A percentile compares a stretch with the other conserved stretches of the same genome.
phyloP scores from a whole-genome alignment of 2,113 vertebrate species.

The Myiagra hebetior region DNA sequence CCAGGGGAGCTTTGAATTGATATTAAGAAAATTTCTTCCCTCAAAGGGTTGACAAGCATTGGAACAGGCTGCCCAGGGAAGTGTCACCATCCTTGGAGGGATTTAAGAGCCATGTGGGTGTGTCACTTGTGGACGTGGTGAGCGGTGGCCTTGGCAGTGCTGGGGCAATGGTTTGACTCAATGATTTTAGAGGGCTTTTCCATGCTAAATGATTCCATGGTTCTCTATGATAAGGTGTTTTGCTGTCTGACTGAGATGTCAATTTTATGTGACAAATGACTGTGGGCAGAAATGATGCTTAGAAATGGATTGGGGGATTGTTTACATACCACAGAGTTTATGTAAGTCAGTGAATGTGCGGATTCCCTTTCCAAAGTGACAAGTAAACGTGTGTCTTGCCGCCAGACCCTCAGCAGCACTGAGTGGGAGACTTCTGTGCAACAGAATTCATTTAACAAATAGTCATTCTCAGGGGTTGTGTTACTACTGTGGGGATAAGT shows the following conservation, averaged over 20 bases:
- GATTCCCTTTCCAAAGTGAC: not conserved
- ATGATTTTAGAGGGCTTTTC: not conserved
- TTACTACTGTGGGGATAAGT: not conserved
- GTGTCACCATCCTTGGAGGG: not conserved
- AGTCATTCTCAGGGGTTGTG: not conserved
- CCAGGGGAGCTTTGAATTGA: not conserved
- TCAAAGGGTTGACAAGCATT: not conserved
- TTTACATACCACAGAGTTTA: not conserved
- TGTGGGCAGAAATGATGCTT: not conserved
- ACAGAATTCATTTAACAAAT: not conserved
- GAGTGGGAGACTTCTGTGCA: not conserved
- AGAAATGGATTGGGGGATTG: not conserved
- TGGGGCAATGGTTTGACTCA: not conserved
- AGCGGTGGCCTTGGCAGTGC: not conserved
- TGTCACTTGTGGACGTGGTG: not conserved
- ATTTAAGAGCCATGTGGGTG: not conserved
- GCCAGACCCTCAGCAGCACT: not conserved
- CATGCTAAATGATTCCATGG: not conserved
- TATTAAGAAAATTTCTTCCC: not conserved
- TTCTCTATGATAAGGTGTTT: not conserved
- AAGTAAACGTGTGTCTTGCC: not conserved
- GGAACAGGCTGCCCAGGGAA: not conserved
- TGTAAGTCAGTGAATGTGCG: not conserved
- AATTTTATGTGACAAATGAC: not conserved
- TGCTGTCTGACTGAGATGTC: not conserved